Percentiles rank a stretch among this genome's conserved stretches.
phyloP scores from a whole-genome alignment of 2,797 vertebrate species.

The Gymnodraco acuticeps region DNA sequence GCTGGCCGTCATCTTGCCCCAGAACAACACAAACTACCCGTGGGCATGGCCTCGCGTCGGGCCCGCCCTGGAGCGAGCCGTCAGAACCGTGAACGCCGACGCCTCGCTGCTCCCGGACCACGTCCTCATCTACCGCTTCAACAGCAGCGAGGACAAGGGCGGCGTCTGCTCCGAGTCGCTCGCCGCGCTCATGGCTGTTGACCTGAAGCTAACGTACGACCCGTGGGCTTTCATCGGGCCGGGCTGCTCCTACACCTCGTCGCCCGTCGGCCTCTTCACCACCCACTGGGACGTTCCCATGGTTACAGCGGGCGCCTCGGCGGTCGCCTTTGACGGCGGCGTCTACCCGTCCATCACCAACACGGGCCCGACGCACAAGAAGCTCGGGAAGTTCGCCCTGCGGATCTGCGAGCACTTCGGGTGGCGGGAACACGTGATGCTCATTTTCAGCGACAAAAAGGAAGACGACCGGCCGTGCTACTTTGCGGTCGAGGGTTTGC shows the following conservation, averaged over 20 bases:
- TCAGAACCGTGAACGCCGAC: slow-evolving; percentile 78
- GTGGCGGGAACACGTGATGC: slow-evolving; percentile 86
- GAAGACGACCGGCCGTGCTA: slow-evolving; percentile 88
- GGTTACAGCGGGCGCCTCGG: slow-evolving; percentile 91
- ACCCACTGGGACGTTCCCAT: slow-evolving; percentile 92
- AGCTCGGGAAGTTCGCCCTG: slow-evolving; percentile 89
- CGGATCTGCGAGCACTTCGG: slow-evolving; percentile 88
- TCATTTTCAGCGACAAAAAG: slow-evolving; percentile 89
- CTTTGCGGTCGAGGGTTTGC: slow-evolving; percentile 92
- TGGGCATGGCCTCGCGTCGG: slow-evolving; percentile 96
- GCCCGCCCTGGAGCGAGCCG: slow-evolving; percentile 86
- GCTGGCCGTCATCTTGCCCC: slow-evolving; percentile 90
- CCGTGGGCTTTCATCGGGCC: slow-evolving; percentile 93
- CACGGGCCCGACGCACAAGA: slow-evolving; percentile 91
- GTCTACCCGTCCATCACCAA: slow-evolving; percentile 89
- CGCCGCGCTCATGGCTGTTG: slow-evolving; percentile 90
- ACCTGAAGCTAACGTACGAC: slow-evolving; percentile 86
- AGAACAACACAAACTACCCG: slow-evolving; percentile 89
- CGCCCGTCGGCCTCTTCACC: slow-evolving; percentile 90
- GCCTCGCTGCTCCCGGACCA: slow-evolving; percentile 82
- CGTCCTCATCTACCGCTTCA: slow-evolving; percentile 82
- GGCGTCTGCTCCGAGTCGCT: slow-evolving; percentile 91
- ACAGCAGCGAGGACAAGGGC: slow-evolving; percentile 86
- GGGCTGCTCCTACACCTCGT: slow-evolving; percentile 91
- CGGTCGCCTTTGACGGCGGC: slow-evolving; percentile 85